Conservation (phyloP, 2,113 vertebrate species). For the Mastomys natalensis region DNA sequence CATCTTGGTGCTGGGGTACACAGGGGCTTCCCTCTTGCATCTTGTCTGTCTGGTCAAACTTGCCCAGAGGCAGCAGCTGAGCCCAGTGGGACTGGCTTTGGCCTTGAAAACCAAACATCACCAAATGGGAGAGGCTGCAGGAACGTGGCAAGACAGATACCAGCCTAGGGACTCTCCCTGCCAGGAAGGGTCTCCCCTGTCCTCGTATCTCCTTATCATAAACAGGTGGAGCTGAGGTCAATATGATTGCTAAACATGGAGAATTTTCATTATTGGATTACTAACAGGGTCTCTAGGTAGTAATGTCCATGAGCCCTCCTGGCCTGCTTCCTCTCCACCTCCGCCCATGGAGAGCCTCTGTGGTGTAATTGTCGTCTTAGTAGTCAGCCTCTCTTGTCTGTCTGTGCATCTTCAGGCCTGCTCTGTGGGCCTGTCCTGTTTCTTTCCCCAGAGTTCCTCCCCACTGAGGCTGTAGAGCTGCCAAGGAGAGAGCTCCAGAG, state of each 20-base stretch:
- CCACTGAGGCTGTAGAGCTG: not conserved
- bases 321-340: not conserved
- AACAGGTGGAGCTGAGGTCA: not conserved
- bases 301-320: not conserved
- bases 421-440: not conserved
- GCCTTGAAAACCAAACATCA: not conserved
- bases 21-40: not conserved
- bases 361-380: accelerated
- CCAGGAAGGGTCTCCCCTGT: not conserved
- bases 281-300: not conserved
- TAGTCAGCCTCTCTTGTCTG: too few species aligned
- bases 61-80: not conserved
- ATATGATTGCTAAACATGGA: not conserved
- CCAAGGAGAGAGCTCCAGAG: not conserved
- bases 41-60: not conserved
- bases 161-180: accelerated
- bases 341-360: not conserved
- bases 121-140: too few species aligned
- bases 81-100: not conserved
- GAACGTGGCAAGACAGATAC: not conserved
- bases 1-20: not conserved
- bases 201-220: too few species aligned
- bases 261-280: not conserved
- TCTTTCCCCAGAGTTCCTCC: not conserved
- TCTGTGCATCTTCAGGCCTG: not conserved